Percentiles rank a stretch among this genome's conserved stretches.
These are phyloP conservation scores for Pseudomyrmex flavicornis DNA, from an alignment of 1,140 invertebrate species.

Conservation along the genomic window DNA sequence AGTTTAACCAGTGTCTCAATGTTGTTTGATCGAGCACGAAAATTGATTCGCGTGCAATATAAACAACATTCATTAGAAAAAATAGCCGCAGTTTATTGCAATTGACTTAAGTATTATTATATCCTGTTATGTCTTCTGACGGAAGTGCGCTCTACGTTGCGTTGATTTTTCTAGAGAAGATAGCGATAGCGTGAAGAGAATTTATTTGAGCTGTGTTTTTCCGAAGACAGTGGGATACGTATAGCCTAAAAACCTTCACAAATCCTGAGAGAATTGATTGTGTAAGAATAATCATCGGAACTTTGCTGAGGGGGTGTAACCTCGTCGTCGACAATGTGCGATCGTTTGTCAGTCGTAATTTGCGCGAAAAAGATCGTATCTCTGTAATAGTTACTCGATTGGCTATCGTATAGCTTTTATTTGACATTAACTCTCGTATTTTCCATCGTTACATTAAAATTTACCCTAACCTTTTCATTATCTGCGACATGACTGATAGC, in stretches of 20 bases:
- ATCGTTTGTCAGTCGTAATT: conserved; percentile 42
- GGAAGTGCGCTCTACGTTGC: conserved; percentile 36
- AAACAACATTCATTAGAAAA: neutral
- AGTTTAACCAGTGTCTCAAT: neutral
- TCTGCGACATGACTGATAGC: conserved; percentile 29
- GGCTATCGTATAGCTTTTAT: neutral
- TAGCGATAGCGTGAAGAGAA: conserved; percentile 25
- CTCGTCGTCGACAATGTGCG: conserved; percentile 12
- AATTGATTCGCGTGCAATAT: conserved; percentile 9
- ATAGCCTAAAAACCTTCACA: conserved; percentile 37
- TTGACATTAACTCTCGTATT: conserved; percentile 16
- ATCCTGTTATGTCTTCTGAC: conserved; percentile 34
- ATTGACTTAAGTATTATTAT: conserved; percentile 21
- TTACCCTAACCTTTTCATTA: conserved; percentile 27
- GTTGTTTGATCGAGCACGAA: neutral
- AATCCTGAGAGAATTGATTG: conserved; percentile 10
- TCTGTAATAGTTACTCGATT: conserved; percentile 3
- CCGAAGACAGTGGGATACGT: neutral
- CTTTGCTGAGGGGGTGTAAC: neutral
- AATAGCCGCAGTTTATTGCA: conserved; percentile 27
- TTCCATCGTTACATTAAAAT: conserved; percentile 11
- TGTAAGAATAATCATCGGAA: conserved; percentile 45
- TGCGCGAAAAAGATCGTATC: conserved; percentile 31
- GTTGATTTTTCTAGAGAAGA: conserved; percentile 42
- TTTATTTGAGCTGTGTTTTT: conserved; percentile 49